Evolutionary conservation across 2,113 vertebrate species (phyloP).

Genomic region (Urocitellus parryii): DNA sequence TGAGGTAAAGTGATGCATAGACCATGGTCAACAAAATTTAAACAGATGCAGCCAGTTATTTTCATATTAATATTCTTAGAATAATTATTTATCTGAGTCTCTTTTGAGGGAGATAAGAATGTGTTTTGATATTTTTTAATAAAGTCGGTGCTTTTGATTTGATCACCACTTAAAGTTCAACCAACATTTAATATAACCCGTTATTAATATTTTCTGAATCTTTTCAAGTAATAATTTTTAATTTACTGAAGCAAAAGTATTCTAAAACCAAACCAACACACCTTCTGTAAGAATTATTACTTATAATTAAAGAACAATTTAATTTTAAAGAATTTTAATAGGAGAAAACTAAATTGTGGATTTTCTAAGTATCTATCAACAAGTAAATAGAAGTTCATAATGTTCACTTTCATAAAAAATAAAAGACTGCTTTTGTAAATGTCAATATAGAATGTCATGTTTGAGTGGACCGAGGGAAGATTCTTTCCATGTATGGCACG

Average conservation of each 20-base stretch:
- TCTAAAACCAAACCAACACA: background rate
- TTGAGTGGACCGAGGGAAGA: background rate
- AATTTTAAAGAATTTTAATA: background rate
- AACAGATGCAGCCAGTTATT: background rate
- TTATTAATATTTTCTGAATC: conserved; percentile 5
- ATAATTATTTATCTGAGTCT: background rate
- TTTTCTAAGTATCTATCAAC: background rate
- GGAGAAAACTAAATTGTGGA: background rate
- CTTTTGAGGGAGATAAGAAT: background rate
- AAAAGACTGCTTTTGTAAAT: background rate
- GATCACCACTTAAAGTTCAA: background rate
- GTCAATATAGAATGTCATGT: background rate
- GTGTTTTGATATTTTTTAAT: background rate
- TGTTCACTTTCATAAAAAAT: background rate
- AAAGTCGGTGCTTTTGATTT: background rate
- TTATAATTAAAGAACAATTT: background rate
- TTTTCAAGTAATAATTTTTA: background rate
- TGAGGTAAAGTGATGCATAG: background rate
- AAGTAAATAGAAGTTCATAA: background rate
- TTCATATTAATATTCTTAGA: background rate
- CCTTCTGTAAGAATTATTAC: background rate
- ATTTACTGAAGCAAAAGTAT: background rate
- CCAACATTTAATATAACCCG: background rate
- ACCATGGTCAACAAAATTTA: background rate
- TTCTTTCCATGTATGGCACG: background rate